Base-by-base conservation (phyloP, 2,113 vertebrate species). In the Hiodon alosoides region DNA sequence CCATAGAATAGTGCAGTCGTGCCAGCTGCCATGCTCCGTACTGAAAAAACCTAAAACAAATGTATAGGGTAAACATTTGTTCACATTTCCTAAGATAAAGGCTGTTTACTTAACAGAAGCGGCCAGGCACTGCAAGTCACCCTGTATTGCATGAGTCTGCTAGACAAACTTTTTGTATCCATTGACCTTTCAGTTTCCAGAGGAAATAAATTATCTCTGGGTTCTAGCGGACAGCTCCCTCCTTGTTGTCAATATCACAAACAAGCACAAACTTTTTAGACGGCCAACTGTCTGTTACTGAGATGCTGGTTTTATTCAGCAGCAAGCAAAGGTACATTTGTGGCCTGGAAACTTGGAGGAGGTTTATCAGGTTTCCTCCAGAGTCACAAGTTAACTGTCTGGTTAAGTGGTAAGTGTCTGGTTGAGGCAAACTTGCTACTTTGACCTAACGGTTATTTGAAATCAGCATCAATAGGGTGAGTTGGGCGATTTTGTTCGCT, bases 181-280 rank as follows among this genome's bases (percentile, higher is more conserved):
- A 31, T 31, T 31, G 31, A 64, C 31, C 17, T 64, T 64, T 64
- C 14, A 66, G 64, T 11, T 66, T 66, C 64, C 46, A 10, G 31
- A 10, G 11, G 31, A 10, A 11, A 66, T 66, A 47, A 66, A 48
- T 47, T 8, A 66, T 2, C 62, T 65, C 2, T 46, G 62, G 14
- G 46, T 59, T 62, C 71, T 10, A 61, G 5, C 53, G 62, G 71
- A 60, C 71, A 73, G 50, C 71, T 51, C 73, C 76, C 71, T 73
- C 69, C 72, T 77, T 72, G 31, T 83, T 76, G 81, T 69, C 78
- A 13, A 74, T 84, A 79, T 84, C 82, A 81, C 81, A 85, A 83
- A 89, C 83, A 88, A 79, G 71, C 50, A 14, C 59, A 58, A 65
- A 73, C 71, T 53, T 10, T 53, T 50, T 9, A 71, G 75, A 65